Evolutionary conservation across 1,140 invertebrate genomes (phyloP), one percentile per base, ranked within the genome.

Genomic region (Danaus plexippus): DNA sequence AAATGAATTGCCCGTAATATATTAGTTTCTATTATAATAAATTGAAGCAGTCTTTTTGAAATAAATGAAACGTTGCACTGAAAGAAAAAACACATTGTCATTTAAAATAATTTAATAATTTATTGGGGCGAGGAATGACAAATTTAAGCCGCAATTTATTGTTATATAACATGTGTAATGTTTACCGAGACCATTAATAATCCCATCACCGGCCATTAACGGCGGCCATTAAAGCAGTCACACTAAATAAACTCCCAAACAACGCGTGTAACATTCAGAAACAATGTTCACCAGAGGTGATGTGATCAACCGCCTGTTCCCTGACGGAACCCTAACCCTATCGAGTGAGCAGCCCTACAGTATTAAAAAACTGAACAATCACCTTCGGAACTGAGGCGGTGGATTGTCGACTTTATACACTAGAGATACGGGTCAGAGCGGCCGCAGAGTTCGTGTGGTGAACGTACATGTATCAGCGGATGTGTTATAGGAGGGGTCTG

Each of bases 201-300:
- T 69, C 61, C 60, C 56, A 58, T 59, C 44, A 55, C 43, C 60
- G 43, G 43, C 46, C 52, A 65, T 67, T 59, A 63, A 43, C 59
- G 62, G 47, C 61, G 56, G 57, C 58, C 47, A 58, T 62, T 61
- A 64, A 64, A 70, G 67, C 65, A 54, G 70, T 67, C 67, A 61
- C 71, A 68, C 69, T 79, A 77, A 79, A 80, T 77, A 78, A 73
- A 74, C 64, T 66, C 58, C 57, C 65, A 83, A 83, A 85, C 78
- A 77, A 80, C 68, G 74, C 77, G 76, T 77, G 70, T 72, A 78
- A 73, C 75, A 74, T 80, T 71, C 49, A 67, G 73, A 80, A 73
- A 77, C 67, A 74, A 59, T 77, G 68, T 76, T 73, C 74, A 76
- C 69, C 68, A 56, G 52, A 71, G 76, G 49, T 78, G 71, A 73